Conservation (phyloP, 2,113 vertebrate genomes). For the Grallaria varia region DNA sequence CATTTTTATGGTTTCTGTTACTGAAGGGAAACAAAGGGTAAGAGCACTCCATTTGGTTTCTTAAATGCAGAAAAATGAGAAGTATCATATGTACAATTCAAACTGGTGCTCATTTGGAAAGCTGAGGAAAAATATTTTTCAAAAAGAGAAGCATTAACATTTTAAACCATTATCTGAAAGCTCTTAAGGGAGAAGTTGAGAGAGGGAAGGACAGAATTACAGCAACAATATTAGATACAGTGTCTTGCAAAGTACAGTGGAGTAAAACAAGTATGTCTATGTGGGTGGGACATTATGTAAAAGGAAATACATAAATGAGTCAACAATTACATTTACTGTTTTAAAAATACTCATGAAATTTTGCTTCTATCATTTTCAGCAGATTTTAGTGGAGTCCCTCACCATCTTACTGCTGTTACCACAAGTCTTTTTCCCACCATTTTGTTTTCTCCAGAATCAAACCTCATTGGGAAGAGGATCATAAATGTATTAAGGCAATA, state of each 20-base stretch:
- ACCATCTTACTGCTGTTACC: not conserved
- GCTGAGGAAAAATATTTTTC: not conserved
- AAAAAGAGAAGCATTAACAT: not conserved
- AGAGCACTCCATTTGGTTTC: not conserved
- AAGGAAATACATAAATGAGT: conserved; percentile 7
- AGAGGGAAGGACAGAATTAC: not conserved
- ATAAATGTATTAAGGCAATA: not conserved
- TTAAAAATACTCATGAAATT: not conserved
- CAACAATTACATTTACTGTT: not conserved
- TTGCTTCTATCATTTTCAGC: not conserved
- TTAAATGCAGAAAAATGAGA: not conserved
- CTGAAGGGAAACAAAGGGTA: not conserved
- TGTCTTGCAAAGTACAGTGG: not conserved
- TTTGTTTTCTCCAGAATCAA: not conserved
- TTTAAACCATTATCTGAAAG: not conserved
- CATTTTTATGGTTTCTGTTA: conserved; percentile 2
- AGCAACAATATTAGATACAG: not conserved
- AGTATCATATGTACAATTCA: not conserved
- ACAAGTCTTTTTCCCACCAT: not conserved
- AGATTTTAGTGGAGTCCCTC: not conserved
- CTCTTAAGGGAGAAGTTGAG: not conserved
- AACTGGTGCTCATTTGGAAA: not conserved
- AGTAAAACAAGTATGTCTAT: not conserved
- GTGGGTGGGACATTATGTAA: not conserved
- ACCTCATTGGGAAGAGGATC: not conserved